Base-by-base conservation (phyloP, 2,888 invertebrate genomes). In the Cistogaster globosa region DNA sequence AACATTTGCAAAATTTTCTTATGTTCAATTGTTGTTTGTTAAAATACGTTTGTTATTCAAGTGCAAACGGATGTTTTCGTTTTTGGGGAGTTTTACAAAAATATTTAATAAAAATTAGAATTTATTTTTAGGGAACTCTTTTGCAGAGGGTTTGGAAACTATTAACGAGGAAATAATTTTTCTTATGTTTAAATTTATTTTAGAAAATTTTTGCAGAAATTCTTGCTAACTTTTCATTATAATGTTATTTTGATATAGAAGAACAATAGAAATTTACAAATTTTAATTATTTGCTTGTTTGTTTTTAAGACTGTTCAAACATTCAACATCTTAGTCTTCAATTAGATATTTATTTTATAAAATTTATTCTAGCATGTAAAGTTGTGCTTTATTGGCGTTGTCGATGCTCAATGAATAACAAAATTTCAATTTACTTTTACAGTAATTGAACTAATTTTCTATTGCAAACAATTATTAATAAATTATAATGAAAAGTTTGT, bases 381-480 rank as follows among this genome's bases (percentile, higher is more conserved):
- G 16, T 16, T 67, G 48, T 51, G n/a, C 20, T 36, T 60, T 79
- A 36, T 62, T 60, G 7, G 26, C 32, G 48, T 26, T 80, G 72
- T 72, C 60, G 60, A 74, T 83, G 58, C 80, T 72, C 79, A 75
- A 84, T 84, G 86, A 86, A 84, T 84, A 87, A 84, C 86, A 86
- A 86, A 87, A 84, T 87, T 86, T 87, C 86, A 86, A 86, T 86
- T 85, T 86, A 83, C 81, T 83, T 84, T 86, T 81, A 83, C 85
- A 85, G 72, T 86, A 88, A 87, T 87, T 88, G 86, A 85, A 86
- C 84, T 85, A 87, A 87, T 88, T 88, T 87, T 83, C 86, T 80
- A 85, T 80, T 85, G 75, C 84, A 87, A 87, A 83, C 86, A 83
- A 86, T 88, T 86, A 83, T 87, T 86, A 87, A 86, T 87, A 88